Percentiles rank a stretch among this genome's conserved stretches.
phyloP scores from a whole-genome alignment of 2,113 vertebrate species.

The Elaphurus davidianus region DNA sequence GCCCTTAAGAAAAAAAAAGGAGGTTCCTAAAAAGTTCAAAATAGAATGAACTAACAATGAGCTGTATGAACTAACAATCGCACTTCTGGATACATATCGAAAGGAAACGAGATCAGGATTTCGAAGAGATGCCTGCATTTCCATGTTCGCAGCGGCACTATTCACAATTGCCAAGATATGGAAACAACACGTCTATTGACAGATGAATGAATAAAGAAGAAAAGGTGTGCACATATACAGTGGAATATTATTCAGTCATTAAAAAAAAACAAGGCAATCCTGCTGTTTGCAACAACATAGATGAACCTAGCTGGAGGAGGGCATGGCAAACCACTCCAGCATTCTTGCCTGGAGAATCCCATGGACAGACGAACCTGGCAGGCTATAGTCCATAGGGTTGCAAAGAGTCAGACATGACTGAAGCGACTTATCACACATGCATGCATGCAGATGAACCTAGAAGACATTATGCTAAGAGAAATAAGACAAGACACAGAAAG shows the following conservation, averaged over 20 bases:
- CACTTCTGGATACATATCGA: neutral
- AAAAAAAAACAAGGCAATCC: neutral
- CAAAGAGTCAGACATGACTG: neutral
- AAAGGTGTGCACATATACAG: neutral
- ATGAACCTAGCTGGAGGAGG: neutral
- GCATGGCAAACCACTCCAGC: neutral
- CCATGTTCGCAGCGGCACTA: neutral
- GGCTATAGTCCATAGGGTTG: neutral
- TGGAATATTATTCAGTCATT: neutral
- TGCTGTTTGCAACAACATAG: neutral
- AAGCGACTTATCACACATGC: neutral
- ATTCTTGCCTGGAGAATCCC: neutral
- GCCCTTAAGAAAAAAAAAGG: neutral
- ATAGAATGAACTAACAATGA: neutral
- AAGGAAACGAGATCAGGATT: neutral
- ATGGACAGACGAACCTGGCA: neutral
- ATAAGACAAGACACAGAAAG: neutral
- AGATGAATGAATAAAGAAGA: neutral
- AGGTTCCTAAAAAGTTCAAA: neutral
- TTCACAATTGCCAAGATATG: neutral
- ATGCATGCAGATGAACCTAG: neutral
- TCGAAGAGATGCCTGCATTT: neutral
- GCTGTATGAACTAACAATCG: neutral
- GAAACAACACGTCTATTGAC: neutral
- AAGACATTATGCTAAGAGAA: neutral